Conservation (phyloP, 2,113 vertebrate genomes). For the Nothocercus julius region DNA sequence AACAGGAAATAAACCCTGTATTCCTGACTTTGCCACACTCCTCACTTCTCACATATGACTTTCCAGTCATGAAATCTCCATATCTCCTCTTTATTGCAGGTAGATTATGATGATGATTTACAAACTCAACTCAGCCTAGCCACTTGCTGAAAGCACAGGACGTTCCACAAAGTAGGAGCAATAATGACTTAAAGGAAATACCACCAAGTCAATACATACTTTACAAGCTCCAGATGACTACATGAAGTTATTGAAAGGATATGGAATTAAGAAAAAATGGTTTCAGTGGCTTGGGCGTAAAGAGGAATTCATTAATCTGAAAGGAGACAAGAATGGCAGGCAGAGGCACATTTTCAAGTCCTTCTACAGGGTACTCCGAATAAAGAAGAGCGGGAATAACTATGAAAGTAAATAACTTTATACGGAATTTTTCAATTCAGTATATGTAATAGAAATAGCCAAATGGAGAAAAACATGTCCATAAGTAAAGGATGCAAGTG, state of each 20-base stretch:
- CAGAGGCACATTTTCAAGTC: not conserved
- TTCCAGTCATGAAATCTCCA: not conserved
- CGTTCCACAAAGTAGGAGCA: not conserved
- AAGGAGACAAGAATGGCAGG: not conserved
- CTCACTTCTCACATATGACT: not conserved
- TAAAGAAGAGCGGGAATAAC: not conserved
- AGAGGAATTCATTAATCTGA: not conserved
- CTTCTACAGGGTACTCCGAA: not conserved
- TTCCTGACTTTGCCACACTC: not conserved
- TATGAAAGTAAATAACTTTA: not conserved
- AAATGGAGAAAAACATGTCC: not conserved
- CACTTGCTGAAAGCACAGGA: not conserved
- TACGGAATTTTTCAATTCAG: not conserved
- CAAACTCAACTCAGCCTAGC: not conserved
- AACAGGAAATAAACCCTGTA: not conserved
- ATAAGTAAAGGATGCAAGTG: not conserved
- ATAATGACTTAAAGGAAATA: slow-evolving; percentile 26
- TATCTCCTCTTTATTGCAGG: not conserved
- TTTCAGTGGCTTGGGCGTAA: not conserved
- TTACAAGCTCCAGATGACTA: slow-evolving; percentile 47
- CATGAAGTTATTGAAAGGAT: slow-evolving; percentile 27
- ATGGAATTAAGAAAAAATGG: not conserved
- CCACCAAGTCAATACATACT: slow-evolving; percentile 15
- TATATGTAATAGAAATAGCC: not conserved
- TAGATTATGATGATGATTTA: not conserved